Conservation (phyloP, 2,888 invertebrate species). For the Eledona agricola region DNA sequence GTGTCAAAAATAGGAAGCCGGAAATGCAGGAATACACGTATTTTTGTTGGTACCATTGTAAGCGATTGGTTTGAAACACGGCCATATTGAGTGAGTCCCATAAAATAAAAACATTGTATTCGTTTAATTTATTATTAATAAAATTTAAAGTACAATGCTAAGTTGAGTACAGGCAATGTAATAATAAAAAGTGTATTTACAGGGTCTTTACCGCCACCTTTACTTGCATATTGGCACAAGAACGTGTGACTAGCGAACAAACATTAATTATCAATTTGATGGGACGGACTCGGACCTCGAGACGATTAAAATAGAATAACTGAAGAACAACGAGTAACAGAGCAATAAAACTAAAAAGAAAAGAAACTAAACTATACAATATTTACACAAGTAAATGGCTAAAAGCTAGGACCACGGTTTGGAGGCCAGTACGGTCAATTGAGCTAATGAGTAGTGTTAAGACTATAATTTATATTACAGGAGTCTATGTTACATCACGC, state of each 20-base stretch:
- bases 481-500: conserved; percentile 32
- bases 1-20: no score
- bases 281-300: conserved; percentile 27
- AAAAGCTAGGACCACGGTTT: no score
- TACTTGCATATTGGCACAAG: conserved; percentile 39
- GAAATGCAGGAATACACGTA: no score
- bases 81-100: no score
- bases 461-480: conserved; percentile 18
- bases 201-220: conserved; percentile 31
- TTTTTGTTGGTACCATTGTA: no score
- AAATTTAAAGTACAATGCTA: conserved; percentile 25
- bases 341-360: conserved; percentile 27
- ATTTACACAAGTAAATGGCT: conserved; percentile 33
- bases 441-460: conserved; percentile 24
- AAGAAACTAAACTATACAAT: conserved; percentile 37
- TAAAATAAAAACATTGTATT: no score
- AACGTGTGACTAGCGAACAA: conserved; percentile 39
- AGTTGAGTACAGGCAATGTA: conserved; percentile 1
- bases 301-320: conserved; percentile 10
- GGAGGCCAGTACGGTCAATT: no score
- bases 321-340: conserved; percentile 26
- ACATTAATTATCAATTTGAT: conserved; percentile 19
- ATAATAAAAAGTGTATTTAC: conserved; percentile 26
- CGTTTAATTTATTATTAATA: conserved; percentile 14
- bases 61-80: no score